A percentile compares a stretch with the other conserved stretches of the same genome.
These are phyloP conservation scores for Montifringilla adamsi DNA, from an alignment of 2,113 vertebrate species.

Conservation along the genomic window DNA sequence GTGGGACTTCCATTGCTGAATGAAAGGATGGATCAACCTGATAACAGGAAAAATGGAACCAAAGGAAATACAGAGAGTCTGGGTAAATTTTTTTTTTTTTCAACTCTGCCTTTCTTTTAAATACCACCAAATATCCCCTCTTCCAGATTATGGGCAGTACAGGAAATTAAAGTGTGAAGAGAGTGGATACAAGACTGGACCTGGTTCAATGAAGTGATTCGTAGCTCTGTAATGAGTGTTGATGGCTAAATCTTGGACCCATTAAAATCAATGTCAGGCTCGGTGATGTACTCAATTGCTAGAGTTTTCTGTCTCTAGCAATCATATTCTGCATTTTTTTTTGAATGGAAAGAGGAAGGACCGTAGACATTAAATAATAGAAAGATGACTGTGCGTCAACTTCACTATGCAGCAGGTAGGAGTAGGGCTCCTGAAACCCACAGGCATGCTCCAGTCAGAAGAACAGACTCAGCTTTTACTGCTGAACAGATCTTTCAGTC, in stretches of 20 bases:
- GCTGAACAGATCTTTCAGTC: background rate
- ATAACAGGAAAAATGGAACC: conserved; percentile 3
- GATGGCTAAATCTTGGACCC: background rate
- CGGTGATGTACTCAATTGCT: background rate
- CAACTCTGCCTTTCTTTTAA: background rate
- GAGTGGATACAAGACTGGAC: background rate
- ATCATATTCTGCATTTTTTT: background rate
- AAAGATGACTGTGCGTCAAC: background rate
- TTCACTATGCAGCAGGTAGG: background rate
- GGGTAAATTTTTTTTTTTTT: background rate
- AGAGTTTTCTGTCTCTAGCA: conserved; percentile 9
- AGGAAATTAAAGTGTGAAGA: conserved; percentile 64
- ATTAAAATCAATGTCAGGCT: conserved; percentile 50
- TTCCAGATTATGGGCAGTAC: conserved; percentile 8
- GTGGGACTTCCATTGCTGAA: background rate
- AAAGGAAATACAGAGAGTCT: background rate
- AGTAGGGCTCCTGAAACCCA: background rate
- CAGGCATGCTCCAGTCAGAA: background rate
- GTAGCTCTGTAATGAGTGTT: background rate
- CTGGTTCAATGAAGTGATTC: conserved; percentile 12
- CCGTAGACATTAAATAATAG: background rate
- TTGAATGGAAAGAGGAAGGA: background rate
- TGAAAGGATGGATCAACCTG: background rate
- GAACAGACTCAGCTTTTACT: background rate
- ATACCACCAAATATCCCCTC: background rate